Conservation (phyloP, 2,888 invertebrate genomes). For the Gastrophysa polygoni region DNA sequence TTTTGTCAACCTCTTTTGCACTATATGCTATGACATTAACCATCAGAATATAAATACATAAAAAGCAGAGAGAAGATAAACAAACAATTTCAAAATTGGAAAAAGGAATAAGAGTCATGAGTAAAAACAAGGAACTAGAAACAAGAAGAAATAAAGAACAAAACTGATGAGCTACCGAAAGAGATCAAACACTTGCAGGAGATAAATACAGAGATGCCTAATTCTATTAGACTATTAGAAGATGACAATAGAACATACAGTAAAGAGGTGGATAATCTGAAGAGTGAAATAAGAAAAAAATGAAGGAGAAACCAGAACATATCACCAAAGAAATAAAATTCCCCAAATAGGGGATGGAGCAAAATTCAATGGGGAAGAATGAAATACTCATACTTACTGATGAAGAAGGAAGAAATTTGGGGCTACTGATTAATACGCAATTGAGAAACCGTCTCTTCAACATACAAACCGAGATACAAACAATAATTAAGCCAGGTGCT, state of each 20-base stretch:
- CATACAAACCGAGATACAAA: no score
- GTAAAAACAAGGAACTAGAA: no score
- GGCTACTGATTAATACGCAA: background rate
- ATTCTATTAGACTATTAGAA: background rate
- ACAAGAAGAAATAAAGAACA: background rate
- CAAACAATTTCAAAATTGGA: no score
- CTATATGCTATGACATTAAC: no score
- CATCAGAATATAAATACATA: no score
- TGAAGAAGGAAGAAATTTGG: background rate
- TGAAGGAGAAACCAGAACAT: background rate
- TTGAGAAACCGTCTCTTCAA: background rate
- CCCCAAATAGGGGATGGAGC: background rate
- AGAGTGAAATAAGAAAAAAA: background rate
- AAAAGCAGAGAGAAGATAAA: no score
- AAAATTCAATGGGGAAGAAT: background rate
- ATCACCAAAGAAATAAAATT: background rate
- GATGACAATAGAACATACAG: background rate
- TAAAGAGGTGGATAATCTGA: background rate
- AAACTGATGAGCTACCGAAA: background rate
- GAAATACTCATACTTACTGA: background rate
- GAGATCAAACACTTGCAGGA: background rate
- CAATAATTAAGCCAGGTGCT: constrained; percentile 9
- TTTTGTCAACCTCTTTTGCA: no score
- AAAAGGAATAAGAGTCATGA: no score
- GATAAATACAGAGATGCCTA: constrained; percentile 3